Evolutionary conservation across 2,888 invertebrate species (phyloP), one percentile per base, ranked within the genome.

Genomic region (Stenoptilia bipunctidactyla): DNA sequence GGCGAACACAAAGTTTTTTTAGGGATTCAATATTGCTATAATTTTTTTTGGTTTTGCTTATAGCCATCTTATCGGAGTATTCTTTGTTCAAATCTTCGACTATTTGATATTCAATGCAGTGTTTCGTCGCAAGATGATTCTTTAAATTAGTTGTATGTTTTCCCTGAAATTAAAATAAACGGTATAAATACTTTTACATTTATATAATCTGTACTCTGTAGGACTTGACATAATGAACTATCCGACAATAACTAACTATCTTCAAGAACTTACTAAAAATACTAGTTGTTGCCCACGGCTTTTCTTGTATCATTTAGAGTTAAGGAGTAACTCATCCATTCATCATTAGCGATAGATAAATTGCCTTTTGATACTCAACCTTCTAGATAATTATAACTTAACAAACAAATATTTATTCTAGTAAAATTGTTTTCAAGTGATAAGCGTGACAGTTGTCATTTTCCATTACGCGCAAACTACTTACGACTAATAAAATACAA

Each of bases 21-120:
- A 15, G 15, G 34, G 25, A 37, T 37, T 34, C 27, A 3, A 37
- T 36, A 34, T 33, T 37, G 33, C 25, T 40, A 25, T 30, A 25
- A 25, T 25, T 9, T 6, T 9, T 5, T 6, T 5, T 6, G 5
- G 25, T 25, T 9, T 5, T 6, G 5, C 5, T 5, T 6, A 25
- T 9, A n/a, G n/a, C n/a, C n/a, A n/a, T n/a, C n/a, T n/a, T n/a
- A 25, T 25, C 5, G 5, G 5, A 9, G 25, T 25, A 6, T 25
- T 25, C 25, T 9, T 25, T 9, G 9, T 25, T 25, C 9, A 25
- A 25, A 25, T 9, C 9, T 25, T 25, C 37, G 34, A 33, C 20
- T 40, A 34, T 41, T 3, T 3, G n/a, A 9, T 25, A 25, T 6
- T 25, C 12, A 27, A 9, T 10, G 2, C 9, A 14, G 6, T 13